These are phyloP conservation scores for Aromia moschata DNA, from an alignment of 2,888 invertebrate species.

Conservation along the genomic window DNA sequence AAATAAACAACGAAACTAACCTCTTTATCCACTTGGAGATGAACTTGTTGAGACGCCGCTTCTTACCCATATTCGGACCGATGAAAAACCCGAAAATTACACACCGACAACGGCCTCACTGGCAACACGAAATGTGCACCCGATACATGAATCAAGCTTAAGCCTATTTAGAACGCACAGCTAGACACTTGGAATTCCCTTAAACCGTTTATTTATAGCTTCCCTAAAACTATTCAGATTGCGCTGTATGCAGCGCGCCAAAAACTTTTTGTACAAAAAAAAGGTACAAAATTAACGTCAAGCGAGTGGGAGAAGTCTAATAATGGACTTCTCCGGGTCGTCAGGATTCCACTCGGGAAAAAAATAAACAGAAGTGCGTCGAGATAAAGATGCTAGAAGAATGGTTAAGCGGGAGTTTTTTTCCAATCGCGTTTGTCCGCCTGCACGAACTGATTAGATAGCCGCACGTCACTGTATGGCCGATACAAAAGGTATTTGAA, in stretches of 20 bases:
- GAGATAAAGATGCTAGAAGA: too few relatives aligned
- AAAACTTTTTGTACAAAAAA: conserved; percentile 25
- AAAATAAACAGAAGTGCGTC: too few relatives aligned
- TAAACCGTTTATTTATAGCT: conserved; percentile 50
- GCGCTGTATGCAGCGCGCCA: conserved; percentile 24
- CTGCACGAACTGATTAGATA: too few relatives aligned
- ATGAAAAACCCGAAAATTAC: not conserved
- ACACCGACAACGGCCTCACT: conserved; percentile 25
- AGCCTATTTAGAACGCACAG: conserved; percentile 42
- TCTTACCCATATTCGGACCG: conserved; percentile 57
- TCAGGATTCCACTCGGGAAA: too few relatives aligned
- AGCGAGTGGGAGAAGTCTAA: not conserved
- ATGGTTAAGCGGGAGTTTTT: too few relatives aligned
- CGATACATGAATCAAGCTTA: conserved; percentile 24
- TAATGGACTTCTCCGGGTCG: too few relatives aligned
- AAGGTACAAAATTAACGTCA: conserved; percentile 10
- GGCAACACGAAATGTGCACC: conserved; percentile 27
- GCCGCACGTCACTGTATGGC: too few relatives aligned
- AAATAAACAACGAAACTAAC: too few relatives aligned
- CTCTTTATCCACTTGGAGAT: conserved; percentile 63
- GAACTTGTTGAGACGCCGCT: conserved; percentile 58
- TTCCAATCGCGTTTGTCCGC: too few relatives aligned
- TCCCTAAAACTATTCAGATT: conserved; percentile 45
- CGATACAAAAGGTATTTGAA: too few relatives aligned
- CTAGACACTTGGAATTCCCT: conserved; percentile 47